These are phyloP conservation scores for Griposia aprilina DNA, from an alignment of 2,888 invertebrate species.

Conservation along the genomic window DNA sequence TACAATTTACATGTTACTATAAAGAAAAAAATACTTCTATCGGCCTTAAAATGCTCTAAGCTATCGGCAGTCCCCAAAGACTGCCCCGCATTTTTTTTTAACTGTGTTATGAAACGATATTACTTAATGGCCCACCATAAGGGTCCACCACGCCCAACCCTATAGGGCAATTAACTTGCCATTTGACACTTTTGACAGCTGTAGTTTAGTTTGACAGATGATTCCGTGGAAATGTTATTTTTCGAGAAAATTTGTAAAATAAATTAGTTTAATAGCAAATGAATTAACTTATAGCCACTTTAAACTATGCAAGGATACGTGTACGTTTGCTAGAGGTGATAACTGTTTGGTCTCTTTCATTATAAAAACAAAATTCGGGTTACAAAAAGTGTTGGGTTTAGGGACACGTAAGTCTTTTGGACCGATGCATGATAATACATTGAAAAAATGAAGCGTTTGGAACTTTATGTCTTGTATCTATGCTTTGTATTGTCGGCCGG, in stretches of 20 bases:
- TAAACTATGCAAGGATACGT: slow-evolving; percentile 53
- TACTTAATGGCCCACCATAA: no score
- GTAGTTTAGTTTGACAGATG: slow-evolving; percentile 28
- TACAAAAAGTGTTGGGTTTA: slow-evolving; percentile 56
- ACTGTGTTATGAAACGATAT: no score
- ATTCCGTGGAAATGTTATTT: slow-evolving; percentile 15
- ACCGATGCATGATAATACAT: slow-evolving; percentile 67
- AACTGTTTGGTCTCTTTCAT: slow-evolving; percentile 29
- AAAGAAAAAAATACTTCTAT: no score
- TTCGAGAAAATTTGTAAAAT: slow-evolving; percentile 47
- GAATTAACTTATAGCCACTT: slow-evolving; percentile 8
- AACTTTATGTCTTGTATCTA: slow-evolving; percentile 76
- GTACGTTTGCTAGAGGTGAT: slow-evolving; percentile 59
- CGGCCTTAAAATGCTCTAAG: no score
- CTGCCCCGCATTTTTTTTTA: no score
- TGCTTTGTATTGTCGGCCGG: slow-evolving; percentile 77
- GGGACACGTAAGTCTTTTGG: slow-evolving; percentile 84
- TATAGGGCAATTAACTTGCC: not conserved
- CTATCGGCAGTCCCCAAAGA: no score
- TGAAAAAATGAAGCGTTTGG: slow-evolving; percentile 77
- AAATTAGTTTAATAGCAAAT: slow-evolving; percentile 29
- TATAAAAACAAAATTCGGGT: slow-evolving; percentile 32
- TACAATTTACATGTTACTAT: no score
- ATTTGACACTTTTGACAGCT: slow-evolving; percentile 2
- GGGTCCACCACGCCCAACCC: no score